Evolutionary conservation across 2,797 vertebrate genomes (phyloP).

Genomic region (Hylomyscus alleni): DNA sequence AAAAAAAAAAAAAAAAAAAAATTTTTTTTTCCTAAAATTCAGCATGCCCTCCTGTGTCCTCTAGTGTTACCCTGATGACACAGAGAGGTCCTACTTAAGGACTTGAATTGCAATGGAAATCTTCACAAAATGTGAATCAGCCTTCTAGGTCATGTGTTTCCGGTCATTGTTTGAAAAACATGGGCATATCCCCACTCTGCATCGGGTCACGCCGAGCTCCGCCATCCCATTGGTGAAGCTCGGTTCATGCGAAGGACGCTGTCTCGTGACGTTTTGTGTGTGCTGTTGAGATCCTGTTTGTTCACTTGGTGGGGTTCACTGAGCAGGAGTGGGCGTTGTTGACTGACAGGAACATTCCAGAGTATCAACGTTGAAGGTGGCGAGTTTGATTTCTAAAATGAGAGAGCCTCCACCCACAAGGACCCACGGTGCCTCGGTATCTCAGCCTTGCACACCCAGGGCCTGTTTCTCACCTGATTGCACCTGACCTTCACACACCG

Average conservation of each 20-base stretch:
- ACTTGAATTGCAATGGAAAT: background rate
- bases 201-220: background rate
- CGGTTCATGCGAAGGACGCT: background rate
- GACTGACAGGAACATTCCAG: background rate
- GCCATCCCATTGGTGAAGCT: background rate
- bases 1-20: too few relatives aligned
- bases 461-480: background rate
- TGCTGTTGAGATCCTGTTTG: background rate
- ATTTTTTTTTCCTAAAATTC: background rate
- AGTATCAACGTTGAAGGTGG: accelerated
- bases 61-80: background rate
- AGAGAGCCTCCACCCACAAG: background rate
- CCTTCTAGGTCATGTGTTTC: background rate
- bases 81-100: background rate
- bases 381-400: background rate
- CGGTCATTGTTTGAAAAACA: background rate
- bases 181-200: background rate
- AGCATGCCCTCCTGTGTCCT: background rate
- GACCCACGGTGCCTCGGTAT: background rate
- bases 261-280: background rate
- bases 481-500: background rate
- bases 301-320: background rate
- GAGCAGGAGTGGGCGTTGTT: background rate
- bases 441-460: too few relatives aligned
- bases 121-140: background rate